Evolutionary conservation across 2,797 vertebrate species (phyloP).

Genomic region (Basileuterus tristriatus): DNA sequence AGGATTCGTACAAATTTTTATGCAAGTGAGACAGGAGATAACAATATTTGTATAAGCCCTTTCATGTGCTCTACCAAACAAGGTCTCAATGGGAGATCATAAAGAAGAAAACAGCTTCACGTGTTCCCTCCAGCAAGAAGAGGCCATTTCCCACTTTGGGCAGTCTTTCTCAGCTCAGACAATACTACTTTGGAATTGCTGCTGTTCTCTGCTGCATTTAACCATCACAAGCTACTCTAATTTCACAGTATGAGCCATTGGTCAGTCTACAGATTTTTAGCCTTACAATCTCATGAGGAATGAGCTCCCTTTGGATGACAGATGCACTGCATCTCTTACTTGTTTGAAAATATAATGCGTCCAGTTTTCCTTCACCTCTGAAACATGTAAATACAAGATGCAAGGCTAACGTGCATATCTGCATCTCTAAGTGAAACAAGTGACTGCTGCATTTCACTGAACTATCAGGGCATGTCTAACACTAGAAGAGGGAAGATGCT

Average conservation of each 20-base stretch:
- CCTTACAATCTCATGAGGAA: background rate
- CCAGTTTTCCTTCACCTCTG: background rate
- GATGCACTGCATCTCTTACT: background rate
- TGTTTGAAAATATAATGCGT: background rate
- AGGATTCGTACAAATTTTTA: background rate
- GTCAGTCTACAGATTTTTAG: background rate
- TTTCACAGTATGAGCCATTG: background rate
- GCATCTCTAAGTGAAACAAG: background rate
- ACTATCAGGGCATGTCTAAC: background rate
- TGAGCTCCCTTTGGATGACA: background rate
- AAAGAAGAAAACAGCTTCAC: background rate
- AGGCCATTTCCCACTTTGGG: background rate
- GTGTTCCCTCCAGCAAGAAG: background rate
- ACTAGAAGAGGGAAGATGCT: background rate
- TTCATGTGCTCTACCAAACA: background rate
- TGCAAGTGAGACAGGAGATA: background rate
- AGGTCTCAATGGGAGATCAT: background rate
- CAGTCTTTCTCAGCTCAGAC: background rate
- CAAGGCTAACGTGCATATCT: background rate
- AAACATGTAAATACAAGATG: background rate
- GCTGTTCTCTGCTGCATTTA: background rate
- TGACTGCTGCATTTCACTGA: background rate
- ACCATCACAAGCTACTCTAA: background rate
- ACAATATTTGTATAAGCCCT: background rate
- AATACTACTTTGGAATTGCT: background rate